Percentiles rank a stretch among this genome's conserved stretches.
These are phyloP conservation scores for Encarsia formosa DNA, from an alignment of 2,888 invertebrate genomes.

Conservation along the genomic window DNA sequence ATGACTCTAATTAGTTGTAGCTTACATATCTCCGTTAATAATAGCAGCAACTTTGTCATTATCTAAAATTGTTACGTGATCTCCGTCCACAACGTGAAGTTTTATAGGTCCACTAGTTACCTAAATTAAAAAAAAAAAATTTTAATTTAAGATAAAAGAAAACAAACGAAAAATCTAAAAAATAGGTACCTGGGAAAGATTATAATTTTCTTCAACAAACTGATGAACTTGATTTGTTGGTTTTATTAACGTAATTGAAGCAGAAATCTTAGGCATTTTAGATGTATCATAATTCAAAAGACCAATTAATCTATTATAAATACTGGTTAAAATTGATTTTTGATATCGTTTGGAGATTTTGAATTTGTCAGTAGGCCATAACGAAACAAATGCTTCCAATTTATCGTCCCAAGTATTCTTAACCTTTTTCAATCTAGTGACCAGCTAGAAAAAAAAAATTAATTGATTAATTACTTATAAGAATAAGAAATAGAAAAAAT, in stretches of 20 bases:
- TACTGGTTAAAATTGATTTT: conserved; percentile 46
- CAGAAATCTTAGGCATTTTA: conserved; percentile 54
- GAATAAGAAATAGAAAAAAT: no score
- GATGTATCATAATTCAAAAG: conserved; percentile 53
- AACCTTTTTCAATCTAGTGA: conserved; percentile 49
- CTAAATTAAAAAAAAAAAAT: no score
- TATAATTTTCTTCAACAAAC: conserved; percentile 63
- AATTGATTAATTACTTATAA: no score
- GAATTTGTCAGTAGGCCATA: conserved; percentile 48
- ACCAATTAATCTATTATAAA: conserved; percentile 58
- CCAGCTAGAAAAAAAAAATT: no score
- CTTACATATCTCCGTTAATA: conserved; percentile 43
- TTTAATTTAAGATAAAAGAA: no score
- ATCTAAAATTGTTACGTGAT: conserved; percentile 67
- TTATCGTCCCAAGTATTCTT: conserved; percentile 57
- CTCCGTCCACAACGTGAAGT: conserved; percentile 66
- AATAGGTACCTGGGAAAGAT: conserved; percentile 54
- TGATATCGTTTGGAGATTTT: conserved; percentile 49
- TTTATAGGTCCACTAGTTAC: conserved; percentile 58
- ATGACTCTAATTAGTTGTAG: no score
- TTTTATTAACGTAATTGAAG: conserved; percentile 61
- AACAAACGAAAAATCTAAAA: no score
- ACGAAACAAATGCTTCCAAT: conserved; percentile 54
- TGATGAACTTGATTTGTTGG: conserved; percentile 60
- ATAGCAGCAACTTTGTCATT: conserved; percentile 58